These are phyloP conservation scores for Danio tinwini DNA, from an alignment of 2,797 vertebrate genomes.

Conservation along the genomic window DNA sequence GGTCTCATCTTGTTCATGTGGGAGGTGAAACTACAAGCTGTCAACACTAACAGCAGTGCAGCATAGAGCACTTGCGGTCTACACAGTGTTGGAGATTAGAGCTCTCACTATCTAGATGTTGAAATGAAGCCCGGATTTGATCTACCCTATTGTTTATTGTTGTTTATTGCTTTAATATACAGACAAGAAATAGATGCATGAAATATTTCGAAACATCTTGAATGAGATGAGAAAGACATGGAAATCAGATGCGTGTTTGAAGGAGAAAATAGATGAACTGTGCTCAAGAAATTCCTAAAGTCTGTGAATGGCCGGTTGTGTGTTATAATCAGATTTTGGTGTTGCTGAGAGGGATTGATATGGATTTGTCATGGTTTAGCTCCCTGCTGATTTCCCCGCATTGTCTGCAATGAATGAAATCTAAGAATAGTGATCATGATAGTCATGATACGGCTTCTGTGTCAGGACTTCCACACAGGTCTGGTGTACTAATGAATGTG, in stretches of 20 bases:
- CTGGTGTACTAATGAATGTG: neutral
- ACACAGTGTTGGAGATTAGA: neutral
- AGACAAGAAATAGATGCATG: neutral
- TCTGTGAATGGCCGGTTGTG: neutral
- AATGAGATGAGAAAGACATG: slow-evolving; percentile 1
- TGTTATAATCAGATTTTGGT: neutral
- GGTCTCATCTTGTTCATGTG: neutral
- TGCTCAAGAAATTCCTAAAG: slow-evolving; percentile 16
- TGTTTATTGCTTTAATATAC: neutral
- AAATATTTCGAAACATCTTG: slow-evolving; percentile 24
- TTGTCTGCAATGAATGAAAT: slow-evolving; percentile 12
- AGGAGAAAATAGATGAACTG: neutral
- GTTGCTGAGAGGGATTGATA: neutral
- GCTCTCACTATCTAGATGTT: neutral
- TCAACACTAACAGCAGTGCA: neutral
- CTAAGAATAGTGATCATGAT: slow-evolving; percentile 10
- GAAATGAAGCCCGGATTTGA: neutral
- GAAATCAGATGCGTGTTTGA: slow-evolving; percentile 9
- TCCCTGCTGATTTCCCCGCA: slow-evolving; percentile 2
- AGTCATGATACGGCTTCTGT: slow-evolving; percentile 6
- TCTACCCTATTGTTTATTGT: neutral
- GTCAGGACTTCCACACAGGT: neutral
- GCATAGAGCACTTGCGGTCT: neutral
- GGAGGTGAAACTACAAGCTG: neutral
- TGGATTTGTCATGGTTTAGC: neutral